phyloP scores from a whole-genome alignment of 2,113 vertebrate genomes.

The Poeciliopsis turrubarensis region DNA sequence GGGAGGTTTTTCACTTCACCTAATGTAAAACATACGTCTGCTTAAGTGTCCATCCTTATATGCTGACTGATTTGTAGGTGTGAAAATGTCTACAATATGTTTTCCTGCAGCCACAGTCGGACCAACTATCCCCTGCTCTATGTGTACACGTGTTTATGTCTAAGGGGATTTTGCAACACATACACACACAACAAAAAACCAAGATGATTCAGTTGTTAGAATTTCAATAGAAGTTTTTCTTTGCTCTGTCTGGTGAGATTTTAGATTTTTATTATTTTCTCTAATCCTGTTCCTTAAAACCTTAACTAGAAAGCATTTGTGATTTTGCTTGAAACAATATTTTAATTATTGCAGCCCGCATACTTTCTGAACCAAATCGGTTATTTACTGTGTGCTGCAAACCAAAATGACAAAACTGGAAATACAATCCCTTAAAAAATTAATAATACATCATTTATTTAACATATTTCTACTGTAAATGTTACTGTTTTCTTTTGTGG shows the following conservation, averaged over 20 bases:
- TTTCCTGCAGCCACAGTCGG: conserved; percentile 1
- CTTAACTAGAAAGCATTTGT: too few relatives aligned
- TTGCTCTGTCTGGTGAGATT: not conserved
- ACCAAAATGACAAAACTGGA: too few relatives aligned
- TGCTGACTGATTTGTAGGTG: conserved; percentile 30
- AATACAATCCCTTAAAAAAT: too few relatives aligned
- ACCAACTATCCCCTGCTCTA: not conserved
- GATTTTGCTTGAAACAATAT: too few relatives aligned
- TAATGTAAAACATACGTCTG: conserved; percentile 54
- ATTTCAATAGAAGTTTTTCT: not conserved
- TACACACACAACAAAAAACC: not conserved
- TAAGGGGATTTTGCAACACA: not conserved
- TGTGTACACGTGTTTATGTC: not conserved
- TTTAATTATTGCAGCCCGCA: too few relatives aligned
- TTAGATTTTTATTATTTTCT: not conserved
- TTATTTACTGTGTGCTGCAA: too few relatives aligned
- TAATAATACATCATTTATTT: too few relatives aligned
- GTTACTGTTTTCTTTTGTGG: too few relatives aligned
- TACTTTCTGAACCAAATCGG: too few relatives aligned
- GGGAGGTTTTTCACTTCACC: conserved; percentile 4
- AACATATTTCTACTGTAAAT: too few relatives aligned
- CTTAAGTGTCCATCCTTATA: conserved; percentile 23
- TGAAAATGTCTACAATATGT: conserved; percentile 22
- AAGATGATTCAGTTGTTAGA: not conserved
- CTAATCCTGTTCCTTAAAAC: too few relatives aligned